A percentile compares a stretch with the other conserved stretches of the same genome.
Conservation (phyloP, 2,797 vertebrate genomes). For the Oophaga sylvatica region DNA sequence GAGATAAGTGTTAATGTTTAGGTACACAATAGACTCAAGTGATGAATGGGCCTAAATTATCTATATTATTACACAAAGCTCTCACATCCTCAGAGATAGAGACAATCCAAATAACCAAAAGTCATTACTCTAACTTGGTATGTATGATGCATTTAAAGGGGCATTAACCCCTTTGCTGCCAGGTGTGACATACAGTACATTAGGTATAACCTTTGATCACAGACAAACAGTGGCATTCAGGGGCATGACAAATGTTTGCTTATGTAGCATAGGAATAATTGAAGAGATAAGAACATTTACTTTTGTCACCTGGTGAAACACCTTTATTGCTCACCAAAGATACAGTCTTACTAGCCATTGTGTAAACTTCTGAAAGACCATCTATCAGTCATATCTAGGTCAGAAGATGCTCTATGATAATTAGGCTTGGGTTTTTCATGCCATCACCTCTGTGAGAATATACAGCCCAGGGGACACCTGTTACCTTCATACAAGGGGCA, state of each 20-base stretch:
- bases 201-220: background rate
- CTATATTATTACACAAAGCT: conserved; percentile 35
- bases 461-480: background rate
- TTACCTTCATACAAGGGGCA: background rate
- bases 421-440: background rate
- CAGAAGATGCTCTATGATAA: background rate
- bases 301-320: conserved; percentile 16
- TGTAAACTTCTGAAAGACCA: background rate
- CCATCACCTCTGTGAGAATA: background rate
- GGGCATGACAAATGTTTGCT: background rate
- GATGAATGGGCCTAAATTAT: conserved; percentile 8
- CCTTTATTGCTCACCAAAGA: background rate
- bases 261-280: background rate
- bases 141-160: background rate
- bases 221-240: background rate
- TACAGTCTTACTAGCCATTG: background rate
- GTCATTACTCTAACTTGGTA: conserved; percentile 18
- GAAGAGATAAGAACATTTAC: conserved; percentile 12
- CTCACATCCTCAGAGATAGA: background rate
- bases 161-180: background rate
- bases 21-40: conserved; percentile 6
- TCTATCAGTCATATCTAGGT: conserved; percentile 10
- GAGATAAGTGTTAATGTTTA: conserved; percentile 38
- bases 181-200: background rate
- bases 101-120: background rate